phyloP scores from a whole-genome alignment of 2,888 invertebrate species.

The Phasia obesa region DNA sequence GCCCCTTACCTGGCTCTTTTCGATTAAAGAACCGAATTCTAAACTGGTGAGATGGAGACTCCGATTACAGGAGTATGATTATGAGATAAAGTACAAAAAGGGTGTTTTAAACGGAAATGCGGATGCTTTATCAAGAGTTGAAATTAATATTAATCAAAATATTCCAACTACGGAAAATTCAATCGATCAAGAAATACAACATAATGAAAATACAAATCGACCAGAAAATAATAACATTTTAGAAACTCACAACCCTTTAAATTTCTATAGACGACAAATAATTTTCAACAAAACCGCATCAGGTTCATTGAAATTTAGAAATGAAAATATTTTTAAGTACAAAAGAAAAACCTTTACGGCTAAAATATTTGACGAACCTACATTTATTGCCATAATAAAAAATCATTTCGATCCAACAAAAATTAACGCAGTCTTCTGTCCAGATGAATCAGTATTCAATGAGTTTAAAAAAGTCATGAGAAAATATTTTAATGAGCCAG shows the following conservation, averaged over 20 bases:
- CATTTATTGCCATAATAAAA: too few species aligned
- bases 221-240: not conserved
- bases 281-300: not conserved
- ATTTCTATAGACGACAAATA: not conserved
- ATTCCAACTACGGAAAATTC: not conserved
- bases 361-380: too few species aligned
- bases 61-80: not conserved
- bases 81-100: not conserved
- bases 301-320: conserved; percentile 5
- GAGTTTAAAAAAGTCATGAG: too few species aligned
- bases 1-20: too few species aligned
- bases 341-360: not conserved
- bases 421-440: too few species aligned
- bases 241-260: not conserved
- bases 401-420: too few species aligned
- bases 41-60: too few species aligned
- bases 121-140: not conserved
- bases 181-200: too few species aligned
- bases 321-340: not conserved
- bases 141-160: not conserved
- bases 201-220: too few species aligned
- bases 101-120: not conserved
- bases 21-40: not conserved
- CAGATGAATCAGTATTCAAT: too few species aligned
- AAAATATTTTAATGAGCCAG: not conserved